Evolutionary conservation across 2,797 vertebrate species (phyloP).

Genomic region (Muscicapa comitata): DNA sequence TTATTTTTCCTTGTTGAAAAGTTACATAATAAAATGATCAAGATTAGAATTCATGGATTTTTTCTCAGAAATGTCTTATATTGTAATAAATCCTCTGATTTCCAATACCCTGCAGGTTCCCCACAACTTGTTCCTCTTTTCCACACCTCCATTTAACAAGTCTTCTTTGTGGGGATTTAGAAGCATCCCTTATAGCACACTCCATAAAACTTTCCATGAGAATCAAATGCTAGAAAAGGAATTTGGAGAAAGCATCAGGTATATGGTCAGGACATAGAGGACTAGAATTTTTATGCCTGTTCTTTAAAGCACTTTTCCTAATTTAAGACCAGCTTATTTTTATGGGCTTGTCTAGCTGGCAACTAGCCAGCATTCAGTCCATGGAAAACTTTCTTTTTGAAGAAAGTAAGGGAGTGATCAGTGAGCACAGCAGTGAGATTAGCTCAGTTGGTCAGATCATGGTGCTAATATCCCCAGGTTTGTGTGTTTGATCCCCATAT

Average conservation of each 20-base stretch:
- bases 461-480: not conserved
- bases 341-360: not conserved
- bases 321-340: not conserved
- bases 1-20: not conserved
- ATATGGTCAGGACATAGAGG: fast-evolving
- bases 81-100: not conserved
- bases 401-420: not conserved
- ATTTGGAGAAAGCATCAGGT: not conserved
- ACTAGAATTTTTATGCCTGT: not conserved
- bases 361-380: not conserved
- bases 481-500: not conserved
- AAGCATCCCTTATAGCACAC: not conserved
- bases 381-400: not conserved
- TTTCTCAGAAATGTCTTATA: not conserved
- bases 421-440: not conserved
- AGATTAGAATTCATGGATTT: not conserved
- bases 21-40: not conserved
- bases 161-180: not conserved
- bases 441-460: not conserved
- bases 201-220: not conserved
- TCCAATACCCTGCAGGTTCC: not conserved
- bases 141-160: not conserved
- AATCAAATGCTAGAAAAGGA: not conserved
- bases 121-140: not conserved
- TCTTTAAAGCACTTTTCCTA: not conserved